Evolutionary conservation across 2,113 vertebrate genomes (phyloP), one percentile per base, ranked within the genome.

Genomic region (Monarcha castaneiventris): DNA sequence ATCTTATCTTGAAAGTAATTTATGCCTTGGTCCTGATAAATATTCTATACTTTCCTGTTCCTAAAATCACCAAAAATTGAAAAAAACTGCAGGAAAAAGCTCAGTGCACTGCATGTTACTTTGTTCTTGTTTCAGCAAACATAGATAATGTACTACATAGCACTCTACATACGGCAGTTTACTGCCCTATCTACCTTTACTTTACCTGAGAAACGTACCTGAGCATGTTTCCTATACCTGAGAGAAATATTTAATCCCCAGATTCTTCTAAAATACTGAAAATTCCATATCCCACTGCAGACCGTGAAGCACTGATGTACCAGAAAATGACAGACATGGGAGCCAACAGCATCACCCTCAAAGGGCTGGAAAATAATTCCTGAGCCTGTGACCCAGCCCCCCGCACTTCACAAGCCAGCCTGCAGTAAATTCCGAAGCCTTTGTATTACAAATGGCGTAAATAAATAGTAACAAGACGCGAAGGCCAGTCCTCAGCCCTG

Each of bases 361-460:
- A 13, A 44, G 49, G 3, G 27, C 21, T 9, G 32, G 5, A 14
- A 77, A 21, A 5, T 1, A 21, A 72, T 9, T 59, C 51, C 67
- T 20, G 21, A 43, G 37, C 27, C 52, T 7, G 7, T 9, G 20
- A 18, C 16, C 32, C 74, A 29, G 33, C 56, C 22, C 46, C 16
- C 2, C 4, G 1, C 51, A 19, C 30, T 30, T 20, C 26, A 6
- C 4, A 37, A 7, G 6, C 10, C 61, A 14, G 58, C 21, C 62
- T 3, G 37, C 30, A 13, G 9, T 2, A 9, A 73, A 6, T 8
- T 32, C 32, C 6, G 25, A 22, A 25, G 17, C 16, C 25, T 44
- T 23, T 4, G 13, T 3, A 1, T 17, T 4, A 13, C 25, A n/a
- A 3, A 11, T 0, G 25, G 11, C 1, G 18, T 18, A 51, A 48